phyloP scores from a whole-genome alignment of 23 tunicate genomes.

The Halocynthia roretzi region DNA sequence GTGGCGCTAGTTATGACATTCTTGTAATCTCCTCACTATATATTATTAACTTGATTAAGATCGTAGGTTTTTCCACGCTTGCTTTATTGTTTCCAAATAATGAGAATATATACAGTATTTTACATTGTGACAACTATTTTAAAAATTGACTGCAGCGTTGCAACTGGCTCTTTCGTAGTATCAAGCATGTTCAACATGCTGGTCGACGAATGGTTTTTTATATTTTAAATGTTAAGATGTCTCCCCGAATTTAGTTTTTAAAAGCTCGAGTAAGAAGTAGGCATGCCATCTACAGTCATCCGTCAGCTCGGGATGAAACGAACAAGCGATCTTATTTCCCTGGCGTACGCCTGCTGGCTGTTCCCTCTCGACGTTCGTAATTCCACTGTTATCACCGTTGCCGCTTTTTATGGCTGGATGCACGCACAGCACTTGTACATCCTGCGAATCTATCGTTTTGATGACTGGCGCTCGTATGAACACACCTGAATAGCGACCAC shows the following conservation, averaged over 20 bases:
- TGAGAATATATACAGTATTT: too few species aligned
- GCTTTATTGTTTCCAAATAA: too few species aligned
- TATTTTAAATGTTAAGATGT: too few species aligned
- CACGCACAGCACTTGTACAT: constrained; percentile 38
- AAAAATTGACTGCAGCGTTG: too few species aligned
- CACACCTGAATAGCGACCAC: constrained; percentile 18
- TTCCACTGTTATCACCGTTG: background rate
- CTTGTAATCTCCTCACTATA: too few species aligned
- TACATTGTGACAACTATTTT: too few species aligned
- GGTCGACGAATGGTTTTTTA: too few species aligned
- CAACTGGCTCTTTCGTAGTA: too few species aligned
- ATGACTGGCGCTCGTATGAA: constrained; percentile 73
- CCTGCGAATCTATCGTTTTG: constrained; percentile 34
- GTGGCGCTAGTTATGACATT: too few species aligned
- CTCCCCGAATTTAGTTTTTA: background rate
- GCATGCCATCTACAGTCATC: constrained; percentile 61
- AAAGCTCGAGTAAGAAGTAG: constrained; percentile 20
- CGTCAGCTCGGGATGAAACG: constrained; percentile 80
- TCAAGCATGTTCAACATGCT: too few species aligned
- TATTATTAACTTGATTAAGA: too few species aligned
- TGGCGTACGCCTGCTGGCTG: constrained; percentile 39
- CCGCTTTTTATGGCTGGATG: background rate
- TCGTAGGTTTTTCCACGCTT: too few species aligned
- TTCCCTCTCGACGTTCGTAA: background rate
- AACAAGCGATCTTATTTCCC: constrained; percentile 50